A percentile compares a stretch with the other conserved stretches of the same genome.
Evolutionary conservation across 2,888 invertebrate genomes (phyloP).

Genomic region (Sarcophaga subvicina): DNA sequence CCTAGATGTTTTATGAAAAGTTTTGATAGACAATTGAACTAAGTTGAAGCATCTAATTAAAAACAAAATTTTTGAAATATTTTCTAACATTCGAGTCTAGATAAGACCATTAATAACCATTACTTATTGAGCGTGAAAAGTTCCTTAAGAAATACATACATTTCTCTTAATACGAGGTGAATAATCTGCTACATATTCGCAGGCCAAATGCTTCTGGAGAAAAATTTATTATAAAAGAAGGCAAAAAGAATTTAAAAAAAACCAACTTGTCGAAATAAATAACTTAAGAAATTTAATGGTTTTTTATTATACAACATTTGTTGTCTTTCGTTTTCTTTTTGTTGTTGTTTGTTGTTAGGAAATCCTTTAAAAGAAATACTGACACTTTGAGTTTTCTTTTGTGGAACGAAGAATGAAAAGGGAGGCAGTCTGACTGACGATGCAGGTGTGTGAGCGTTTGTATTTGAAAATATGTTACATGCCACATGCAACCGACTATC

Average conservation of each 20-base stretch:
- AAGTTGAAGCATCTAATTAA: no score
- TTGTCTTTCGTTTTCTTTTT: conserved; percentile 4
- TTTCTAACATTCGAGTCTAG: no score
- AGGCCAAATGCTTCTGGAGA: conserved; percentile 13
- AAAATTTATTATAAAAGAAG: conserved; percentile 14
- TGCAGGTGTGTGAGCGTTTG: background rate
- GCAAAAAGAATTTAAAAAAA: background rate
- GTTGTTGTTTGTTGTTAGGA: conserved; percentile 28
- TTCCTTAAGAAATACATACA: no score
- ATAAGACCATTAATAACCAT: no score
- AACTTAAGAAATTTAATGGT: conserved; percentile 41
- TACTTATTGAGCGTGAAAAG: no score
- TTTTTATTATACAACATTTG: conserved; percentile 7
- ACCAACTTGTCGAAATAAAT: conserved; percentile 64
- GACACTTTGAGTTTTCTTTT: conserved; percentile 49
- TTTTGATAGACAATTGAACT: no score
- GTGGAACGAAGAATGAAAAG: background rate
- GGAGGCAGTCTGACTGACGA: background rate
- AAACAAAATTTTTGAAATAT: no score
- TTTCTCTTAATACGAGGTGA: conserved; percentile 24
- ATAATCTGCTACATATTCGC: conserved; percentile 47
- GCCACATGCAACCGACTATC: background rate
- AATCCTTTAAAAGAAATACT: conserved; percentile 46
- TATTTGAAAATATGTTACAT: conserved; percentile 1
- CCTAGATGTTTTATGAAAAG: no score